Evolutionary conservation across 1,140 invertebrate genomes (phyloP).

Genomic region (Halictus rubicundus): DNA sequence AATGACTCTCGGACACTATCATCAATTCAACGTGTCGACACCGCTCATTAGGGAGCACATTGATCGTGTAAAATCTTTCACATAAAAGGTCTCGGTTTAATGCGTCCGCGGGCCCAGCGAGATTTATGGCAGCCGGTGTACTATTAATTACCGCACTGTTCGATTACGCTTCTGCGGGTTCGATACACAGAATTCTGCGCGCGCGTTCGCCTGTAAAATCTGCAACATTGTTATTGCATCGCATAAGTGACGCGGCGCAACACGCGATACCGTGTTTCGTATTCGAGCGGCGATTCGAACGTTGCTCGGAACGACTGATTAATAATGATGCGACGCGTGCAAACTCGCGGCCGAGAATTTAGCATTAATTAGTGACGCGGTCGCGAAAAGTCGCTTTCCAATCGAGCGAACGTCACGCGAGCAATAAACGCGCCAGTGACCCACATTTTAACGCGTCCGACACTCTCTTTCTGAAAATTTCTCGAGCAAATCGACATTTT

Average conservation of each 20-base stretch:
- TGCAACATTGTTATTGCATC: constrained; percentile 15
- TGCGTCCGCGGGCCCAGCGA: constrained; percentile 29
- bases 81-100: constrained; percentile 54
- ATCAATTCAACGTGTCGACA: constrained; percentile 54
- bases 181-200: neutral
- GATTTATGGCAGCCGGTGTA: constrained; percentile 46
- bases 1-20: constrained; percentile 42
- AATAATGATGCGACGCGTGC: neutral
- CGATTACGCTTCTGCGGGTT: constrained; percentile 36
- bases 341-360: neutral
- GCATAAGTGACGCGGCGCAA: constrained; percentile 24
- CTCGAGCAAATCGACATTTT: too few relatives aligned
- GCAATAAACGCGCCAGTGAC: too few relatives aligned
- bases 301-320: neutral
- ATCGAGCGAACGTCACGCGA: neutral
- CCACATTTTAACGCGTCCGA: too few relatives aligned
- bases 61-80: constrained; percentile 52
- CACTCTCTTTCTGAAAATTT: too few relatives aligned
- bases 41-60: constrained; percentile 49
- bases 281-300: neutral
- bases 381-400: neutral
- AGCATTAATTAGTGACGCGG: constrained; percentile 6
- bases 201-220: constrained; percentile 30
- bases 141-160: constrained; percentile 60
- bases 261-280: constrained; percentile 9